phyloP scores from a whole-genome alignment of 2,888 invertebrate species.

The Dynastes tityus region DNA sequence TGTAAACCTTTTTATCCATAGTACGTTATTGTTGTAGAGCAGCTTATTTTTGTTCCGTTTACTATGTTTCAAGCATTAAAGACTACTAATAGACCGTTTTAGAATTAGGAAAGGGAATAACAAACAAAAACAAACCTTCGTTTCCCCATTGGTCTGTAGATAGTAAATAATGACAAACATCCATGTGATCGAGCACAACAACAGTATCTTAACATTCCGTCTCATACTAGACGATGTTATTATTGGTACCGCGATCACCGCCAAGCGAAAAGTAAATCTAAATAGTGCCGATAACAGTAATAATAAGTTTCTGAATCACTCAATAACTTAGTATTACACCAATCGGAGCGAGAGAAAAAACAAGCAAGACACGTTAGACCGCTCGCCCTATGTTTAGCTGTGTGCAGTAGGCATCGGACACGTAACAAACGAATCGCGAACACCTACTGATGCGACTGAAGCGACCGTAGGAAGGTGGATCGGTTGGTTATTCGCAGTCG shows the following conservation, averaged over 20 bases:
- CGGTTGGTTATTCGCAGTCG: conserved; percentile 40
- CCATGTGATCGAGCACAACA: conserved; percentile 76
- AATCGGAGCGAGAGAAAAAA: background rate
- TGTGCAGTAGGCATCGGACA: background rate
- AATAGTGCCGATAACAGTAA: conserved; percentile 1
- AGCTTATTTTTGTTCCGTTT: too few relatives aligned
- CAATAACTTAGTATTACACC: background rate
- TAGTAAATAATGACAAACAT: conserved; percentile 79
- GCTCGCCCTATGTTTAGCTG: background rate
- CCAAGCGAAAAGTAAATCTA: background rate
- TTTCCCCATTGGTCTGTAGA: conserved; percentile 74
- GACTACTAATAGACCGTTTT: background rate
- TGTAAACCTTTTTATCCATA: too few relatives aligned
- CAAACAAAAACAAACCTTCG: conserved; percentile 70
- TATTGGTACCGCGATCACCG: conserved; percentile 51
- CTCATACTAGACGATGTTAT: conserved; percentile 68
- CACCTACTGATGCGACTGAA: conserved; percentile 9
- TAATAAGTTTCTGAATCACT: conserved; percentile 1
- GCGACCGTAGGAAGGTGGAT: background rate
- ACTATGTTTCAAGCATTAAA: too few relatives aligned
- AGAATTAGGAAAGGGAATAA: background rate
- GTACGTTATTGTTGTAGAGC: too few relatives aligned
- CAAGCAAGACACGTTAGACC: background rate
- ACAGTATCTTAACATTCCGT: conserved; percentile 76
- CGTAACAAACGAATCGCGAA: conserved; percentile 1